phyloP scores from a whole-genome alignment of 2,797 vertebrate genomes.

The Neoniphon sammara region DNA sequence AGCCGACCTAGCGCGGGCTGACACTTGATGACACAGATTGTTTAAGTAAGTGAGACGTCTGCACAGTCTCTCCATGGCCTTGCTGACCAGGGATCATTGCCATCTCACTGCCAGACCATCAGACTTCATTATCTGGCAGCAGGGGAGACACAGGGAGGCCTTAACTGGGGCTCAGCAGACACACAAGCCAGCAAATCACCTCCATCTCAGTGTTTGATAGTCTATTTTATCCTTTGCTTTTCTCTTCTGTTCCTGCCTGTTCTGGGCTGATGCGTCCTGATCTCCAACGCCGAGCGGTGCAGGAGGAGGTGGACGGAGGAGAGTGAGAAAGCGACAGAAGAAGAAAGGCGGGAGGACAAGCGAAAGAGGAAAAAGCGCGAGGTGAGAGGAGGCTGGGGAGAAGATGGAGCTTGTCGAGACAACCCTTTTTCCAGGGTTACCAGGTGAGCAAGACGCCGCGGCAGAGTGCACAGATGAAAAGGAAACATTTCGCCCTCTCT shows the following conservation, averaged over 20 bases:
- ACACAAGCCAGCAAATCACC: constrained; percentile 36
- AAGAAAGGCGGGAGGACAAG: background rate
- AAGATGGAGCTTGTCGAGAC: constrained; percentile 34
- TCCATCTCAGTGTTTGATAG: constrained; percentile 46
- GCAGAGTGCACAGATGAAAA: constrained; percentile 46
- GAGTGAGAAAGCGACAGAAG: background rate
- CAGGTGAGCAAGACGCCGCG: constrained; percentile 28
- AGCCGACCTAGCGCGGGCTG: background rate
- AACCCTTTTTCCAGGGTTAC: constrained; percentile 40
- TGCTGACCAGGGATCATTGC: constrained; percentile 51
- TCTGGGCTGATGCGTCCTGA: constrained; percentile 33
- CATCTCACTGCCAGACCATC: constrained; percentile 33
- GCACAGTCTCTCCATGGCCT: constrained; percentile 36
- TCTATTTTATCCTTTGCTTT: constrained; percentile 33
- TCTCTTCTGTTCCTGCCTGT: constrained; percentile 37
- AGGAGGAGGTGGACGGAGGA: constrained; percentile 13
- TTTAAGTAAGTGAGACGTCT: constrained; percentile 57
- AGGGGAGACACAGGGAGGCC: constrained; percentile 22
- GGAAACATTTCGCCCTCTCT: constrained; percentile 35
- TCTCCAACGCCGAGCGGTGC: constrained; percentile 13
- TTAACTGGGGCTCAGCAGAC: constrained; percentile 45
- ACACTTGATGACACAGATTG: constrained; percentile 36
- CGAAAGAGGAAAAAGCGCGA: background rate
- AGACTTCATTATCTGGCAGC: constrained; percentile 58
- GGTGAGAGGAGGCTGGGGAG: constrained; percentile 16